These are phyloP conservation scores for Drosophila varians DNA, from an alignment of 1,140 invertebrate genomes.

Conservation along the genomic window DNA sequence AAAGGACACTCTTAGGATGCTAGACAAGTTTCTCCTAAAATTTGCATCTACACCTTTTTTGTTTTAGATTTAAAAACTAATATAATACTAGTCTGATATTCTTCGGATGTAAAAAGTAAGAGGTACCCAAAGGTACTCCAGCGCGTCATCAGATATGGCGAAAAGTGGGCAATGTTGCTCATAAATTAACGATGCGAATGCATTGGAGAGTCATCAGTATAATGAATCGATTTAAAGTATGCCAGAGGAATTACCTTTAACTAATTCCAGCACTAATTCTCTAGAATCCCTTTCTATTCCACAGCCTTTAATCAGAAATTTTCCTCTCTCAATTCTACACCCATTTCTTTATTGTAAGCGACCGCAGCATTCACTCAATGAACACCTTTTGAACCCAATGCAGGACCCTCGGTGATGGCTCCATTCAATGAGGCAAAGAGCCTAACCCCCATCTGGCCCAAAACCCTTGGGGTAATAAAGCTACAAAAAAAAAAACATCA, in stretches of 20 bases:
- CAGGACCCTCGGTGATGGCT: conserved; percentile 5
- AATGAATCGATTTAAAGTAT: conserved; percentile 11
- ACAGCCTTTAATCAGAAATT: not conserved
- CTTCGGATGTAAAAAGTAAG: not conserved
- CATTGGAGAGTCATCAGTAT: conserved; percentile 22
- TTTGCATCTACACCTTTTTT: not conserved
- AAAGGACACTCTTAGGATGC: not conserved
- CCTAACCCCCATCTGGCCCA: not conserved
- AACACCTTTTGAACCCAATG: conserved; percentile 44
- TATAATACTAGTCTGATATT: not conserved
- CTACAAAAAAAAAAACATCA: conserved; percentile 12
- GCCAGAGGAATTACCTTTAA: conserved; percentile 5
- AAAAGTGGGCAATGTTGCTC: not conserved
- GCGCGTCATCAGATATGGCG: not conserved
- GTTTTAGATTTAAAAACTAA: not conserved
- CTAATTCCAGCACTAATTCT: not conserved
- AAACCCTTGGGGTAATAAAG: conserved; percentile 37
- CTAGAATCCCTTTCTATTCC: not conserved
- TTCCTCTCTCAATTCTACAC: not conserved
- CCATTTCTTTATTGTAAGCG: conserved; percentile 2
- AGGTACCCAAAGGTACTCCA: not conserved
- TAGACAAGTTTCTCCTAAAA: too few species aligned
- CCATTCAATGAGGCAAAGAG: conserved; percentile 24
- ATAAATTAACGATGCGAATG: conserved; percentile 22
- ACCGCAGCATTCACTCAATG: conserved; percentile 41